phyloP scores from a whole-genome alignment of 2,113 vertebrate genomes.

The Amia ocellicauda region DNA sequence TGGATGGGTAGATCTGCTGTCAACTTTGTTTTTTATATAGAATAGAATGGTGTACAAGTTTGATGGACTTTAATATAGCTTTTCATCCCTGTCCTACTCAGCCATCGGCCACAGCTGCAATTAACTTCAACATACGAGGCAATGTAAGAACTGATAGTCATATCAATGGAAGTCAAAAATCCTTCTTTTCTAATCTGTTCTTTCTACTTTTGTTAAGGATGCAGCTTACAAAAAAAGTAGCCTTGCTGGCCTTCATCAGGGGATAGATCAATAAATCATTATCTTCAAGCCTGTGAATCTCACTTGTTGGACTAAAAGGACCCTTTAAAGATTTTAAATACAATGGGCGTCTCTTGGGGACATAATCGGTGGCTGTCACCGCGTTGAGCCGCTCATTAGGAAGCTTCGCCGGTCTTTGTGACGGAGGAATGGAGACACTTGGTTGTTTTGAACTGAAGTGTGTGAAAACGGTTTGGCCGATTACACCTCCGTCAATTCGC shows the following conservation, averaged over 20 bases:
- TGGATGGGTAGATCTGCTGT: not conserved
- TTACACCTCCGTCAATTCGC: not conserved
- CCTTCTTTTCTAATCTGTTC: not conserved
- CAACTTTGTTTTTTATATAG: not conserved
- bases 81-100: not conserved
- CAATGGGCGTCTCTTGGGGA: not conserved
- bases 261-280: slow-evolving; percentile 19
- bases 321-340: not conserved
- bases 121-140: slow-evolving; percentile 12
- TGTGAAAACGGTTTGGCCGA: not conserved
- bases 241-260: slow-evolving; percentile 7
- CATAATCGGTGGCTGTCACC: not conserved
- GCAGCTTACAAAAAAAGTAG: slow-evolving; percentile 8
- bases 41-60: not conserved
- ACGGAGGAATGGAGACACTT: no score
- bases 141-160: slow-evolving; percentile 17
- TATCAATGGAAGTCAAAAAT: slow-evolving; percentile 16
- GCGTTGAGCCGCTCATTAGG: slow-evolving; percentile 10
- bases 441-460: not conserved
- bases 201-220: slow-evolving; percentile 3
- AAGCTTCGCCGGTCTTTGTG: no score
- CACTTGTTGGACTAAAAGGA: not conserved
- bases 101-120: slow-evolving; percentile 4
- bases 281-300: not conserved
- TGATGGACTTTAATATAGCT: slow-evolving; percentile 4